A percentile compares a stretch with the other conserved stretches of the same genome.
Evolutionary conservation across 2,888 invertebrate genomes (phyloP).

Genomic region (Papilio protenor): DNA sequence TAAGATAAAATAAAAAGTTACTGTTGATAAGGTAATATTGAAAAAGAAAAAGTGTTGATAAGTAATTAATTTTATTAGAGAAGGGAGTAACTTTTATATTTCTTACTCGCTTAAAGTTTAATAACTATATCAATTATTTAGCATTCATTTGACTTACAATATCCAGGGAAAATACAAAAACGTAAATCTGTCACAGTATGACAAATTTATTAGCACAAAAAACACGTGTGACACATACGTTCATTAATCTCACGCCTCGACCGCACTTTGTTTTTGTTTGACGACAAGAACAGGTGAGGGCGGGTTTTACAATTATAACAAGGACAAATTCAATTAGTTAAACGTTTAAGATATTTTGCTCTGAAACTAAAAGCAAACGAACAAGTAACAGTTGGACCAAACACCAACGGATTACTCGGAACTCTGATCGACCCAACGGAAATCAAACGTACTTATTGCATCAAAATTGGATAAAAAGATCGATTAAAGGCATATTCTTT

Average conservation of each 20-base stretch:
- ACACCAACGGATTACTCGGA: no score
- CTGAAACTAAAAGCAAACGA: neutral
- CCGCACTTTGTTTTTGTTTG: conserved; percentile 23
- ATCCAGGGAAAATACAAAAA: conserved; percentile 9
- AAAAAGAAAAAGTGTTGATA: no score
- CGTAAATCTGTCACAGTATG: conserved; percentile 24
- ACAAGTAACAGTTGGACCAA: neutral
- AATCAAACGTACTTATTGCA: no score
- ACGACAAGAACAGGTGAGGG: conserved; percentile 1
- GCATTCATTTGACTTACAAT: neutral
- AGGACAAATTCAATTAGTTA: neutral
- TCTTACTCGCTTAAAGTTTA: neutral
- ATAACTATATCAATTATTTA: neutral
- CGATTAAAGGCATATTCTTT: no score
- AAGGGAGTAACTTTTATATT: no score
- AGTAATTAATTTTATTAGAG: neutral
- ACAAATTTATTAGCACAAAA: conserved; percentile 33
- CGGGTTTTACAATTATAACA: neutral
- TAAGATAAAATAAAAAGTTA: neutral
- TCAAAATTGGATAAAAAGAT: no score
- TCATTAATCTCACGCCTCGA: conserved; percentile 6
- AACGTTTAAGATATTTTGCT: neutral
- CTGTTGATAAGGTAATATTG: neutral
- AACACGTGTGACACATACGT: conserved; percentile 12
- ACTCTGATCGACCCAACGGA: no score